These are phyloP conservation scores for Chymomyza amoena DNA, from an alignment of 2,888 invertebrate genomes.

Conservation along the genomic window DNA sequence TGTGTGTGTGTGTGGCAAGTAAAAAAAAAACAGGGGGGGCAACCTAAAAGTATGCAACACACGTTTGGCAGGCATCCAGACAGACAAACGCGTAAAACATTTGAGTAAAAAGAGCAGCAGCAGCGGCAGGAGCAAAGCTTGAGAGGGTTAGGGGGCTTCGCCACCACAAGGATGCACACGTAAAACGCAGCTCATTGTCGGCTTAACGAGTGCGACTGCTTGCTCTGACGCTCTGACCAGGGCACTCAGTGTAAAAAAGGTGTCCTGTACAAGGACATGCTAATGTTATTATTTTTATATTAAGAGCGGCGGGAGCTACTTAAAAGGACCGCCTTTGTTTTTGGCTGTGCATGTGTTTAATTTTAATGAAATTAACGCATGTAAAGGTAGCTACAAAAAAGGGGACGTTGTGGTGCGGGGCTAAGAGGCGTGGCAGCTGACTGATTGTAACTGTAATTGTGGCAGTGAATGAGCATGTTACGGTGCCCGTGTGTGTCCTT, in stretches of 20 bases:
- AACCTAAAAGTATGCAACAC: constrained; percentile 50
- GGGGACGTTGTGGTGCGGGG: constrained; percentile 6
- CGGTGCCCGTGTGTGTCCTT: constrained; percentile 11
- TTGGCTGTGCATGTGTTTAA: constrained; percentile 75
- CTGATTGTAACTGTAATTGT: constrained; percentile 25
- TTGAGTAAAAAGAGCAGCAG: constrained; percentile 57
- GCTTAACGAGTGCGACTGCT: constrained; percentile 25
- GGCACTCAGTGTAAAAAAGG: constrained; percentile 56
- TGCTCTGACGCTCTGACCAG: constrained; percentile 55
- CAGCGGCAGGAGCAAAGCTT: neutral
- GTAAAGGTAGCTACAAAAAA: constrained; percentile 50
- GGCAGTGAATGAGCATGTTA: constrained; percentile 35
- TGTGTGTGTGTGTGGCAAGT: neutral
- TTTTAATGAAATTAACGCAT: constrained; percentile 76
- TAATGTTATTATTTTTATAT: constrained; percentile 70
- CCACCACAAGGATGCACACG: constrained; percentile 65
- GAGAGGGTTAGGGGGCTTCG: constrained; percentile 2
- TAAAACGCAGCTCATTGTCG: constrained; percentile 67
- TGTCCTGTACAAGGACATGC: constrained; percentile 60
- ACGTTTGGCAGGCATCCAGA: constrained; percentile 54
- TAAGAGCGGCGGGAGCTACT: constrained; percentile 51
- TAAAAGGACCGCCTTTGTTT: constrained; percentile 62
- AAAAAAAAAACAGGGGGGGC: neutral
- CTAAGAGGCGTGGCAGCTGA: constrained; percentile 22
- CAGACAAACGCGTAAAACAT: constrained; percentile 35